Conservation (phyloP, 2,888 invertebrate genomes). For the Onthophagus sagittarius region DNA sequence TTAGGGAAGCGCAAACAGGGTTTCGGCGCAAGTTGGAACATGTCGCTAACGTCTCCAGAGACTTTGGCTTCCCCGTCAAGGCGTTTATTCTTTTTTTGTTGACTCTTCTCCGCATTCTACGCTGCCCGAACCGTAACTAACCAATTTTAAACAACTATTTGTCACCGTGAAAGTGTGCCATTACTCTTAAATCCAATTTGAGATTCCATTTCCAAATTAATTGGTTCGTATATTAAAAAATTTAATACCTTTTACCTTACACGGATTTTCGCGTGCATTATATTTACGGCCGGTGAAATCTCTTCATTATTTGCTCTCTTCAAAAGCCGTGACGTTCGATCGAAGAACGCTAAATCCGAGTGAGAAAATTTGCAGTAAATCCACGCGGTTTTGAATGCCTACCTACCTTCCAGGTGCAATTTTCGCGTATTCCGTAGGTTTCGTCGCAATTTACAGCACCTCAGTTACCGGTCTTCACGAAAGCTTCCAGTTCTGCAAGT, state of each 20-base stretch:
- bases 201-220: neutral
- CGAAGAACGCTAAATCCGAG: neutral
- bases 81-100: constrained; percentile 5
- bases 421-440: neutral
- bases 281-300: neutral
- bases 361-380: neutral
- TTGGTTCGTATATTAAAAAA: neutral
- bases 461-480: neutral
- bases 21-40: constrained; percentile 19
- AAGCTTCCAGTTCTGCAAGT: neutral
- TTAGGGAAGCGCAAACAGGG: constrained; percentile 23
- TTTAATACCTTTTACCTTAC: neutral
- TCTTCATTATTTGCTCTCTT: too few species aligned
- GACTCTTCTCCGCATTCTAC: neutral
- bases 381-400: neutral
- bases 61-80: neutral
- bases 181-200: constrained; percentile 5
- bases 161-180: neutral
- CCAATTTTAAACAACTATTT: constrained; percentile 10
- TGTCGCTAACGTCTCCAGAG: constrained; percentile 1
- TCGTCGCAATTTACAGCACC: neutral
- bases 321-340: neutral
- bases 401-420: constrained; percentile 1
- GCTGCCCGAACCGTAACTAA: neutral
- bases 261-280: neutral